A percentile compares a stretch with the other conserved stretches of the same genome.
Evolutionary conservation across 2,797 vertebrate genomes (phyloP).

Genomic region (Mormyrus hasselquistii): DNA sequence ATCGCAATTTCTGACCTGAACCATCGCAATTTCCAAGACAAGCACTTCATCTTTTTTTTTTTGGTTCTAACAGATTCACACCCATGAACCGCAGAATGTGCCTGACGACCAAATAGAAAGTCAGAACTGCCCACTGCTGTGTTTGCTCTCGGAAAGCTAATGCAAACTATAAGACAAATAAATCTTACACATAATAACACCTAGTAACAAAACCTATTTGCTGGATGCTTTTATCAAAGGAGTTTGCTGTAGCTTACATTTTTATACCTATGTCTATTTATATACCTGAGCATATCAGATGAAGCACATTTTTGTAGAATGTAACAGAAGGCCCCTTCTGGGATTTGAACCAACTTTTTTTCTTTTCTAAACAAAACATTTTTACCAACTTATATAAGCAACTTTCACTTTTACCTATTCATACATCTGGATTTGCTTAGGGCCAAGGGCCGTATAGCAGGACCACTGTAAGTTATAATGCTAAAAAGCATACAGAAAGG

Average conservation of each 20-base stretch:
- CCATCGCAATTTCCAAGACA: background rate
- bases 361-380: background rate
- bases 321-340: background rate
- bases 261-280: background rate
- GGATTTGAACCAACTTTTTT: background rate
- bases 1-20: background rate
- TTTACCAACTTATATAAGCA: background rate
- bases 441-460: background rate
- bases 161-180: background rate
- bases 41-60: background rate
- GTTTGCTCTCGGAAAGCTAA: background rate
- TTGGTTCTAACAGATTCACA: background rate
- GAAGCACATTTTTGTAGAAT: background rate
- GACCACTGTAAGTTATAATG: background rate
- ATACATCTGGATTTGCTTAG: background rate
- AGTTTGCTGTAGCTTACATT: background rate
- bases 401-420: background rate
- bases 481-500: background rate
- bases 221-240: background rate
- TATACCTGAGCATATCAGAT: background rate
- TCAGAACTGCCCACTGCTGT: background rate
- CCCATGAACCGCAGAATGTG: background rate
- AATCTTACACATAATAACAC: background rate
- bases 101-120: background rate
- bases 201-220: background rate